A percentile compares a stretch with the other conserved stretches of the same genome.
phyloP scores from a whole-genome alignment of 1,140 invertebrate species.

The Caenorhabditis brenneri region DNA sequence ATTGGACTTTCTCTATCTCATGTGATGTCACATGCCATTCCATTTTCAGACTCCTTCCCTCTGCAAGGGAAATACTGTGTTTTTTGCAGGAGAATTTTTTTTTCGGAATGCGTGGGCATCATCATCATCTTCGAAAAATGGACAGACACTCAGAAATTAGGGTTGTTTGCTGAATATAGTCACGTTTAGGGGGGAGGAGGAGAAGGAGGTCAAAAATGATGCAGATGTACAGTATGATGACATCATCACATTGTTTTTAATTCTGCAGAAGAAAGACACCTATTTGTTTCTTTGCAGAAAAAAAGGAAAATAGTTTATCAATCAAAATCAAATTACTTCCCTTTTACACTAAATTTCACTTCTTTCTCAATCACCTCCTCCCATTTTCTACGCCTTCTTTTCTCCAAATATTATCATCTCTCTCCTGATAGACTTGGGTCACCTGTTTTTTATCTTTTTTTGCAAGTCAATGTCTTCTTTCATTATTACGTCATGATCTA shows the following conservation, averaged over 20 bases:
- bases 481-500: too few relatives aligned
- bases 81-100: background rate
- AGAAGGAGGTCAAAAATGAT: background rate
- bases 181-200: background rate
- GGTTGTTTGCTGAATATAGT: slow-evolving; percentile 1
- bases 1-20: background rate
- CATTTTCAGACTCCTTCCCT: background rate
- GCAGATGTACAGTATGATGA: slow-evolving; percentile 19
- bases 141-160: background rate
- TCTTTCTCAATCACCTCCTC: too few relatives aligned
- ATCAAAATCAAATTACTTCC: slow-evolving; percentile 23
- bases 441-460: too few relatives aligned
- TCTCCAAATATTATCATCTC: too few relatives aligned
- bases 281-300: background rate
- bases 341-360: background rate
- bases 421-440: too few relatives aligned
- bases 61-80: slow-evolving; percentile 4
- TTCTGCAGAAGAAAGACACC: too few relatives aligned
- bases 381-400: background rate
- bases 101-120: background rate
- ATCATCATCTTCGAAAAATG: too few relatives aligned
- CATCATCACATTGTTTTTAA: background rate
- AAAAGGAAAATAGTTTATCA: background rate
- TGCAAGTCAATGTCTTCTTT: too few relatives aligned
- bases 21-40: slow-evolving; percentile 11